Conservation (phyloP, 2,888 invertebrate species). For the Aspidiotus rigidus region DNA sequence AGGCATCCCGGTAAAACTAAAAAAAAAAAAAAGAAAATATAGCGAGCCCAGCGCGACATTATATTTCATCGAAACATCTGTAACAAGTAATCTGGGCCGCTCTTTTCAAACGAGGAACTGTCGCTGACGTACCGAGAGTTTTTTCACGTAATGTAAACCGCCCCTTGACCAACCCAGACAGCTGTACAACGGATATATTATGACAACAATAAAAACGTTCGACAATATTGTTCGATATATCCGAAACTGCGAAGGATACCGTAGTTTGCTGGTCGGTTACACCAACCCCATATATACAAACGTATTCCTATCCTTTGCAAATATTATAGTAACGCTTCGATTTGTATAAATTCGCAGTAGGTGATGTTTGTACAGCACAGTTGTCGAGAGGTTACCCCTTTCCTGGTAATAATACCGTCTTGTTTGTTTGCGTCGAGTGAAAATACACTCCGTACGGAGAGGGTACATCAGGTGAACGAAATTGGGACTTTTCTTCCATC, state of each 20-base stretch:
- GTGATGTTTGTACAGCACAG: background rate
- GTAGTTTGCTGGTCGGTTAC: too few species aligned
- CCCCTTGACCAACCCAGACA: slow-evolving; percentile 7
- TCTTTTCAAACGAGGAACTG: background rate
- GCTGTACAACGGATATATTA: background rate
- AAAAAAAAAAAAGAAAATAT: background rate
- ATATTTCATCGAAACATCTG: background rate
- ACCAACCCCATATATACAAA: too few species aligned
- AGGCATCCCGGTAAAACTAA: background rate
- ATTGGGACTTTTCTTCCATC: too few species aligned
- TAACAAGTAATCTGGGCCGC: background rate
- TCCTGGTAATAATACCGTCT: too few species aligned
- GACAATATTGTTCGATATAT: background rate
- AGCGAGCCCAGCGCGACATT: slow-evolving; percentile 4
- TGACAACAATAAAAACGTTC: background rate
- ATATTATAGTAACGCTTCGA: background rate
- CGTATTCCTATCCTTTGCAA: background rate
- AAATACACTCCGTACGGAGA: too few species aligned
- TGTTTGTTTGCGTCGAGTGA: too few species aligned
- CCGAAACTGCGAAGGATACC: too few species aligned
- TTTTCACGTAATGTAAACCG: slow-evolving; percentile 1
- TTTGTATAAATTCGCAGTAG: slow-evolving; percentile 6
- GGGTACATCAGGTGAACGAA: too few species aligned
- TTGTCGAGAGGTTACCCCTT: too few species aligned
- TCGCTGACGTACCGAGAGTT: background rate